A percentile compares a stretch with the other conserved stretches of the same genome.
phyloP scores from a whole-genome alignment of 2,113 vertebrate genomes.

The Sisor rabdophorus region DNA sequence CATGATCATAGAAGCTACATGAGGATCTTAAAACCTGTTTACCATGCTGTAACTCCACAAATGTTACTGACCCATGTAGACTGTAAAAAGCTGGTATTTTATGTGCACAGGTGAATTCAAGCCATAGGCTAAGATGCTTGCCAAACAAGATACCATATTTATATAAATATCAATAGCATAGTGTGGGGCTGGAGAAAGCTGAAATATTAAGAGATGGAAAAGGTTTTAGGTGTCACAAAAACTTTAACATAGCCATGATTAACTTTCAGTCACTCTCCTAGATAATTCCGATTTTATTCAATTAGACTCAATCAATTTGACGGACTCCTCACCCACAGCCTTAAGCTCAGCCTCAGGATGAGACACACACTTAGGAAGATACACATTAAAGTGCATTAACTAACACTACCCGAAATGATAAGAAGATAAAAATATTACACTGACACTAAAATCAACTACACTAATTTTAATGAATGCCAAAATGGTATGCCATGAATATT shows the following conservation, averaged over 20 bases:
- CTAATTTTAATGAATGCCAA: background rate
- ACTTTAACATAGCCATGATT: conserved; percentile 70
- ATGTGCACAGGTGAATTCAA: conserved; percentile 33
- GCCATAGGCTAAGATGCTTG: conserved; percentile 49
- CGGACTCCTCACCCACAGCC: conserved; percentile 61
- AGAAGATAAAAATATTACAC: background rate
- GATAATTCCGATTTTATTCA: conserved; percentile 59
- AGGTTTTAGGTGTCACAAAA: conserved; percentile 45
- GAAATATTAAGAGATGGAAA: background rate
- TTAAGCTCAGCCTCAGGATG: conserved; percentile 53
- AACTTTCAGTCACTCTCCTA: conserved; percentile 67
- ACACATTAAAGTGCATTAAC: conserved; percentile 10
- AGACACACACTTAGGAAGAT: background rate
- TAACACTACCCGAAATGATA: background rate
- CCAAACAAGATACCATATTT: conserved; percentile 51
- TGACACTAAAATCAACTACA: background rate
- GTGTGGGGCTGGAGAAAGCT: conserved; percentile 53
- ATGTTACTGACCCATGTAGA: background rate
- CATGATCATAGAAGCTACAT: background rate
- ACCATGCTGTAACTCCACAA: no score
- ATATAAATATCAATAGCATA: conserved; percentile 63
- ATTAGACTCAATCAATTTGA: conserved; percentile 61
- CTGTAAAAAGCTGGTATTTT: background rate
- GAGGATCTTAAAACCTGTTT: background rate
- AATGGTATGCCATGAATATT: background rate